These are phyloP conservation scores for Stegostoma tigrinum DNA, from an alignment of 2,113 vertebrate genomes.

Conservation along the genomic window DNA sequence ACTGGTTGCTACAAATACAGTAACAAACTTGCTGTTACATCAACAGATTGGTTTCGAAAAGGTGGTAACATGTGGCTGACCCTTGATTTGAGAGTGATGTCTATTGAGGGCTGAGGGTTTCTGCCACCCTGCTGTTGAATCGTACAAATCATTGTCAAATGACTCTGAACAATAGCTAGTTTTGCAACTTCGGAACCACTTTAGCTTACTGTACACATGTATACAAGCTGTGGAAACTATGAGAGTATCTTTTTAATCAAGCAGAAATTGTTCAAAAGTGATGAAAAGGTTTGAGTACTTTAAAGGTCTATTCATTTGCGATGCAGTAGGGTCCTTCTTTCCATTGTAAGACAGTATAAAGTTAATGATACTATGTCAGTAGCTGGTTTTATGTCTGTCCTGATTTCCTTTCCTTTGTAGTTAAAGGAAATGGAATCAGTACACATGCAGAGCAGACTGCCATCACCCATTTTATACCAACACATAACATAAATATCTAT, in stretches of 20 bases:
- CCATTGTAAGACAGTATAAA: neutral
- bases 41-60: neutral
- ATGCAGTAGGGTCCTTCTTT: neutral
- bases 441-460: too few species aligned
- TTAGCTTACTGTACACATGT: neutral
- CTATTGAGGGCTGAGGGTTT: neutral
- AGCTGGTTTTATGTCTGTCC: neutral
- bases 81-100: neutral
- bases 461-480: neutral
- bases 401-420: neutral
- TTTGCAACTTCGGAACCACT: neutral
- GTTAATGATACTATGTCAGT: neutral
- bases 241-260: neutral
- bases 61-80: neutral
- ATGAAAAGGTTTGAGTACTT: neutral
- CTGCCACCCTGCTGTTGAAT: neutral
- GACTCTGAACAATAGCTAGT: neutral
- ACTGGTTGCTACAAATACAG: neutral
- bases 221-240: neutral
- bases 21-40: neutral
- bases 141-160: neutral
- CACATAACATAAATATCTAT: neutral
- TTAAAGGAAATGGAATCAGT: neutral
- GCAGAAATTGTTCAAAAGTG: neutral
- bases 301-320: neutral